Evolutionary conservation across 53 echinoderm and acorn worm species (phyloP), one percentile per base, ranked within the genome.

Genomic region (Temnopleurus reevesii): DNA sequence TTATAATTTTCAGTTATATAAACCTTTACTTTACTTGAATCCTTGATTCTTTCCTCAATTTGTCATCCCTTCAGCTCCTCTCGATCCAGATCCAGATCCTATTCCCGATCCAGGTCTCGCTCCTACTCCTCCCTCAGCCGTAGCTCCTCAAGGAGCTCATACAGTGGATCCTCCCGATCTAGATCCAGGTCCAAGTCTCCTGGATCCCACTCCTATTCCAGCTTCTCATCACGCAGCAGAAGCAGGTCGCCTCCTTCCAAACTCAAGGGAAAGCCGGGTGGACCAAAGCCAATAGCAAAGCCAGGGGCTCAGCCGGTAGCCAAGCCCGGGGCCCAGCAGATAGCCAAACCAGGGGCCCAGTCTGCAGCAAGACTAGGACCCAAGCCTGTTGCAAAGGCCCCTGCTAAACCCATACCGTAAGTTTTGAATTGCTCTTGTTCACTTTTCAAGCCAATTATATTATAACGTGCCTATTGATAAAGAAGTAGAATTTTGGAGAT

Each of bases 51-150:
- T 51, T 51, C 53, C 53, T 15, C 15, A 51, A 8, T 51, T 71
- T 41, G 21, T 71, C 43, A 38, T 71, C 29, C 45, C 36, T 83
- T 76, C 71, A 89, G 55, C 45, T 92, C 92, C 44, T 92, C 64
- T 18, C 49, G 92, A 17, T 92, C 92, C 28, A 33, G 89, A 30
- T 92, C 95, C 34, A 56, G 84, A 44, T 93, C 93, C 6, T 77
- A 94, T 44, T 97, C 97, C 4, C 82, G 95, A n/a, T 97, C 97
- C 12, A 90, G 95, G 53, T 97, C 98, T 27, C 93, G 81, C 19
- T 97, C 98, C 0, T 97, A 91, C 55, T 97, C 93, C 64, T 97
- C 98, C 26, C 90, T 91, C 23, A 94, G 95, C 71, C 90, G 94
- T 0, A 95, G 95, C 24, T 96, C 96, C 33, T 95, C 95, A 0